Evolutionary conservation across 2,888 invertebrate genomes (phyloP), one percentile per base, ranked within the genome.

Genomic region (Quadriops clusia): DNA sequence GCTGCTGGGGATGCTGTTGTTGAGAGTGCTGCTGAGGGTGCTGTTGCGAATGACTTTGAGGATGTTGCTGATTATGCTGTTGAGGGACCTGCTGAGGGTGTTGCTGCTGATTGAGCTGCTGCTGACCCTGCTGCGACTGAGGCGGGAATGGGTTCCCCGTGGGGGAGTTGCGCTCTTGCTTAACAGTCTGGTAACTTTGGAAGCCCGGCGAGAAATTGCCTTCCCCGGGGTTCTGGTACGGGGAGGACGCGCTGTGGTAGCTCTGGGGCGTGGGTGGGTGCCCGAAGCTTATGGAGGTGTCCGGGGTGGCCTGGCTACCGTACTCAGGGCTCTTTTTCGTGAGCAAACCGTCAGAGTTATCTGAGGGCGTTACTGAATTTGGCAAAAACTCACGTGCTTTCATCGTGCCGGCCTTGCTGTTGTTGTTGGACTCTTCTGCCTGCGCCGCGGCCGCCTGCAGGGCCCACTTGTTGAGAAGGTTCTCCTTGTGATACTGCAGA

Each of bases 401-500:
- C n/a, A n/a, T n/a, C 71, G 72, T 50, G 53, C 55, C 60, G 43
- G 61, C 43, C 62, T 59, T 64, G 47, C 64, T 68, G 61, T 77
- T 77, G 60, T 79, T 78, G 52, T 77, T 78, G 40, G 74, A 72
- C 42, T 71, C 68, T 50, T 72, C 72, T 55, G 65, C 64, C 22
- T 53, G 44, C 12, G 50, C 42, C 3, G 50, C 68, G 28, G 56
- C 54, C 17, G 62, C 56, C 46, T 66, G 74, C 25, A 67, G 70
- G 29, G 73, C 74, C 82, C 82, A 82, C 61, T 77, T 78, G 41
- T 70, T 74, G 51, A 79, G 64, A 46, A 81, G 64, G 53, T 79
- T 79, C 52, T 82, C 80, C 57, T 81, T 78, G 50, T 82, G 80
- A 58, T 83, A 84, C 52, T 77, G 76, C 48, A 81, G 64, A 61